Evolutionary conservation across 1,140 invertebrate genomes (phyloP), one percentile per base, ranked within the genome.

Genomic region (Acromyrmex heyeri): DNA sequence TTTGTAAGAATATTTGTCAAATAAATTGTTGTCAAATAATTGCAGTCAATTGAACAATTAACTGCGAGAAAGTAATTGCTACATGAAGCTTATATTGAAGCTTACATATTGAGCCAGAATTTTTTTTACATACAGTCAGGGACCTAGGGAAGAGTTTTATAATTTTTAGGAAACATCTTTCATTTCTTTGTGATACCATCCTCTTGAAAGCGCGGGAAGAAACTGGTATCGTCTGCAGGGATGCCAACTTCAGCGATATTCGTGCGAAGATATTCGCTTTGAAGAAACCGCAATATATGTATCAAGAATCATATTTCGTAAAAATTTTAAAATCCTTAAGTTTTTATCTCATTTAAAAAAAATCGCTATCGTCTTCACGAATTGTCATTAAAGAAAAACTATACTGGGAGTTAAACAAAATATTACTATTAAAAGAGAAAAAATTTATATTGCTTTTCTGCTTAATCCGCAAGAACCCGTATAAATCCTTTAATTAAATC

Each of bases 121-220:
- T n/a, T 18, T 10, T 5, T 70, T 50, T 70, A 30, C 18, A 55
- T 55, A 21, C 16, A n/a, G 0, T 0, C 3, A 57, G 30, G 10
- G 34, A 67, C 5, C 34, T 21, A n/a, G 34, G 16, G 16, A 34
- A 24, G 30, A 59, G 14, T 55, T 55, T 50, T 30, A 10, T 30
- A 24, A 72, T 75, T 59, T 59, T 59, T 8, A 75, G n/a, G 3
- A 75, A 75, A 59, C 30, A 14, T 50, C n/a, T 75, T 14, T 6
- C n/a, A 8, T 75, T 59, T 75, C 65, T 75, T 59, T 38, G 55
- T 75, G 7, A 21, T 75, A 59, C 6, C 18, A 16, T 75, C 30
- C 55, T 34, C 30, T 75, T 24, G 0, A 72, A 72, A 72, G 69
- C 69, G 50, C 48, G 48, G 30, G 53, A 75, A 59, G 72, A 59